Base-by-base conservation (phyloP, 2,113 vertebrate genomes). In the Pantherophis guttatus region DNA sequence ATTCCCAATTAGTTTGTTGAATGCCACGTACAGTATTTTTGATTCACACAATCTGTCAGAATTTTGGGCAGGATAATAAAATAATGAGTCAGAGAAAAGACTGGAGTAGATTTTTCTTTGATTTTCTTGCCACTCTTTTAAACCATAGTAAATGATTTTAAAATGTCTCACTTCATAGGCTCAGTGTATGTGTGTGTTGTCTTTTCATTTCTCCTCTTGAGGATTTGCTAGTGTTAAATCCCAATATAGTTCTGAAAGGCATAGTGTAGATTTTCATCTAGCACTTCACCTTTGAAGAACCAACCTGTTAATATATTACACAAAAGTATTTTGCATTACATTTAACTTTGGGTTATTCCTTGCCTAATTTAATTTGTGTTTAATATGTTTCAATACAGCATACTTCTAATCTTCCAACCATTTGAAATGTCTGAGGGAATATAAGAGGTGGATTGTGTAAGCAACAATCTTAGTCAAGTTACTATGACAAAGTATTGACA, bases 121-220 rank as follows among this genome's bases (percentile, higher is more conserved):
- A 96, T 97, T 96, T 95, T 96, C 94, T 95, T 90, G 54, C 54
- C 44, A 59, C 13, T 70, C 44, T 95, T 98, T 89, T 58, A 57
- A 96, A 95, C 97, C 96, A 93, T 97, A 96, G 96, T 97, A 97
- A 97, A 97, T 97, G 97, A 98, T 97, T 98, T 81, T 9, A 39
- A 81, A 81, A 44, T 98, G 97, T 97, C 97, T 98, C 97, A 94
- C 53, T 96, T 95, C 94, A 96, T 96, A 97, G 96, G 96, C 95
- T 98, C 95, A 95, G 94, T 90, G 94, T 96, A 44, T 44, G 94
- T 98, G 95, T 98, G 96, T 96, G 29, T 70, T 98, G 96, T 95
- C 0, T 95, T 94, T 97, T 95, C 93, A 24, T 0, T 97, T 97
- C 89, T 92, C 96, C 89, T 92, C 95, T 95, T 75, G 88, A 93